These are phyloP conservation scores for Cataglyphis hispanica DNA, from an alignment of 1,140 invertebrate genomes.

Conservation along the genomic window DNA sequence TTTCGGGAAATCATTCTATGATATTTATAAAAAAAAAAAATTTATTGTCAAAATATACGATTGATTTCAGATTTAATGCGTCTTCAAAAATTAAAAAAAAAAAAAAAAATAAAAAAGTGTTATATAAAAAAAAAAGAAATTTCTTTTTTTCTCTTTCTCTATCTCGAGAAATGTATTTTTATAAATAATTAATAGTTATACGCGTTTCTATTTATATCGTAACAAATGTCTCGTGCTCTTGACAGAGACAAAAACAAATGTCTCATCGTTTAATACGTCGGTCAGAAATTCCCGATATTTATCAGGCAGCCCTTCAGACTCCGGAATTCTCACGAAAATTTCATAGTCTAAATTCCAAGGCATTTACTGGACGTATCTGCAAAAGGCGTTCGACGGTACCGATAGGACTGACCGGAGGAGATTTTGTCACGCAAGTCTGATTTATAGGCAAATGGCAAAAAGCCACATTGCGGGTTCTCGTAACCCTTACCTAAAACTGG, in stretches of 20 bases:
- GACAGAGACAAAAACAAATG: background rate
- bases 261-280: background rate
- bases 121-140: background rate
- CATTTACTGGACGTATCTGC: slow-evolving; percentile 13
- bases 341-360: background rate
- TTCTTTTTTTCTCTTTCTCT: background rate
- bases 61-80: background rate
- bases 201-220: background rate
- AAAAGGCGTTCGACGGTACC: background rate
- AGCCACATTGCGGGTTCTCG: background rate
- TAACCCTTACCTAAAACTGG: slow-evolving; percentile 70
- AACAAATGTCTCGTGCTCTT: background rate
- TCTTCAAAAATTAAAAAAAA: background rate
- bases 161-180: background rate
- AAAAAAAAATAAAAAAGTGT: background rate
- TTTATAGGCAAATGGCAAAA: slow-evolving; percentile 68
- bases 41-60: background rate
- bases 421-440: slow-evolving; percentile 46
- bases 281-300: background rate
- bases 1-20: background rate
- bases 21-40: background rate
- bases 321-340: background rate
- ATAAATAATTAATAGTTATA: background rate
- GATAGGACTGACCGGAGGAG: background rate
- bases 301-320: background rate